These are phyloP conservation scores for Amblyjoppa fuscipennis DNA, from an alignment of 2,888 invertebrate genomes.

Conservation along the genomic window DNA sequence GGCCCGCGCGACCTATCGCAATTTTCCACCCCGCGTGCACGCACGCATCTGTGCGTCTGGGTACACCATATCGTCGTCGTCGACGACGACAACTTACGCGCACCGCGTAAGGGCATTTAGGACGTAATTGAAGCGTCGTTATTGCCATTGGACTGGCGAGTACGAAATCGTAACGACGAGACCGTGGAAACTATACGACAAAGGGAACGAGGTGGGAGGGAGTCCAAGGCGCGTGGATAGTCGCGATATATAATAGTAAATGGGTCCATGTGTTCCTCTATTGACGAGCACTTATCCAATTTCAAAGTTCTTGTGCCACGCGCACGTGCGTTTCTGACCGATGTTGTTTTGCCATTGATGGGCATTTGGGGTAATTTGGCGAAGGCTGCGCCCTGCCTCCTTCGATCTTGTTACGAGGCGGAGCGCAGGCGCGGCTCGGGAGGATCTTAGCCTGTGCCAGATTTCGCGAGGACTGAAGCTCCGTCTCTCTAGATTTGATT, in stretches of 20 bases:
- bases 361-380: not conserved
- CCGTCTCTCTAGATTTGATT: not conserved
- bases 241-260: constrained; percentile 41
- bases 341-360: constrained; percentile 10
- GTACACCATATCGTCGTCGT: not conserved
- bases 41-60: constrained; percentile 33
- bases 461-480: not conserved
- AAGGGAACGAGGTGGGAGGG: constrained; percentile 14
- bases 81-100: constrained; percentile 14
- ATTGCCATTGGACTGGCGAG: constrained; percentile 26
- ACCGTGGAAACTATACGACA: constrained; percentile 18
- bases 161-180: constrained; percentile 44
- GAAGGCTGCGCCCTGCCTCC: not conserved
- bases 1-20: constrained; percentile 72
- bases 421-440: not conserved
- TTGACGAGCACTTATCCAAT: constrained; percentile 60
- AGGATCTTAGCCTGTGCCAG: not conserved
- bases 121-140: constrained; percentile 37
- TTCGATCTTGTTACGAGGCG: not conserved
- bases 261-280: constrained; percentile 25
- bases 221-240: not conserved
- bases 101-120: constrained; percentile 47
- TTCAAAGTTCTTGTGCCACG: constrained; percentile 29
- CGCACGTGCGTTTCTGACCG: constrained; percentile 29
- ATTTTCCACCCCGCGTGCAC: constrained; percentile 64